Evolutionary conservation across 2,797 vertebrate genomes (phyloP).

Genomic region (Molossus molossus): DNA sequence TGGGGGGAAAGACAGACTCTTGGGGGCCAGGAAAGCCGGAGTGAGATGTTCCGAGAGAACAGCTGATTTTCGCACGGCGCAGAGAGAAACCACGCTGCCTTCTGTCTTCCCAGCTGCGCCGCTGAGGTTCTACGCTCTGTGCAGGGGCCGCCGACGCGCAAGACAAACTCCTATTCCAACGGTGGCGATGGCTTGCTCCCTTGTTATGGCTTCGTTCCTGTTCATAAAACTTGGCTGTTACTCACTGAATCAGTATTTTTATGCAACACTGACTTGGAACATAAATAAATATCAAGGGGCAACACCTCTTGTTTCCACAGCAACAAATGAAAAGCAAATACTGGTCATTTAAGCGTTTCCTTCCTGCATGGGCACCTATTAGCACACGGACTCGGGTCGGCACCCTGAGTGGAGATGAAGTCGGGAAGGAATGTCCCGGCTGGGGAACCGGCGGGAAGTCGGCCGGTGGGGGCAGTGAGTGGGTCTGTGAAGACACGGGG

Average conservation of each 20-base stretch:
- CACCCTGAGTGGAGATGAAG: background rate
- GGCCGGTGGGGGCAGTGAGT: background rate
- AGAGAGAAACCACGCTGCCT: background rate
- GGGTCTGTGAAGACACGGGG: background rate
- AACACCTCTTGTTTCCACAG: conserved; percentile 56
- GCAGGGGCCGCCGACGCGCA: background rate
- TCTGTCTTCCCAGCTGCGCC: background rate
- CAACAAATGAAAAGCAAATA: conserved; percentile 80
- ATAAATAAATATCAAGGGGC: conserved; percentile 51
- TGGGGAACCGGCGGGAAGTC: background rate
- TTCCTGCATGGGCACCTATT: background rate
- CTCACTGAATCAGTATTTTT: conserved; percentile 68
- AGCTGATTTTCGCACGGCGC: background rate
- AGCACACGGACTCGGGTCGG: background rate
- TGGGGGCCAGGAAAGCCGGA: background rate
- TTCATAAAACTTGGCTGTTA: conserved; percentile 68
- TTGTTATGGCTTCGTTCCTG: conserved; percentile 56
- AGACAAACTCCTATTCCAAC: conserved; percentile 55
- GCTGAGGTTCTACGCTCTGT: background rate
- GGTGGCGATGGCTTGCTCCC: conserved; percentile 19
- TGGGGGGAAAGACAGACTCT: background rate
- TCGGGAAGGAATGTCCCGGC: background rate
- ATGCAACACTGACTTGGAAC: conserved; percentile 51
- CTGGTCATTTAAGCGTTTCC: conserved; percentile 24
- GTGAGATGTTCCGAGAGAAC: background rate